phyloP scores from a whole-genome alignment of 2,888 invertebrate species.

The Apamea anceps region DNA sequence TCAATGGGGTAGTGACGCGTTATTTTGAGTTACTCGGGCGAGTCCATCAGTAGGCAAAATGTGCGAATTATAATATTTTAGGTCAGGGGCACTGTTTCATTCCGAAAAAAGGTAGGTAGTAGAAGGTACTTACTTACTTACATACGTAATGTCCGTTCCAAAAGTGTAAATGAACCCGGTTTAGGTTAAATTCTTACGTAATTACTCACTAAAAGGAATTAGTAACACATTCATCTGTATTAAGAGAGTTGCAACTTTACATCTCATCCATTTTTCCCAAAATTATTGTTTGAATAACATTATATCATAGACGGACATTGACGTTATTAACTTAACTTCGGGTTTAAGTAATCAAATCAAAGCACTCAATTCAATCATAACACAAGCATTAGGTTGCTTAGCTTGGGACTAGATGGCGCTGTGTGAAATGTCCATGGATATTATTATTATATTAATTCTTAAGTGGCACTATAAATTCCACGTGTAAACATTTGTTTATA shows the following conservation, averaged over 20 bases:
- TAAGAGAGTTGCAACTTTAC: background rate
- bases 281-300: background rate
- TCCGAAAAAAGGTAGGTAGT: background rate
- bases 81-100: background rate
- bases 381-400: too few relatives aligned
- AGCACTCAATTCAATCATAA: too few relatives aligned
- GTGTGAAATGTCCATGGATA: too few relatives aligned
- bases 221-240: background rate
- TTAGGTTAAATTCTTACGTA: background rate
- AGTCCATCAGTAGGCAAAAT: constrained; percentile 40
- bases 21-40: constrained; percentile 34
- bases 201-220: background rate
- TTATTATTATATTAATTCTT: too few relatives aligned
- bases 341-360: background rate
- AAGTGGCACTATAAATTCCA: background rate
- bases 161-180: background rate
- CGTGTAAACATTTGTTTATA: background rate
- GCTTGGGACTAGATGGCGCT: too few relatives aligned
- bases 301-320: background rate
- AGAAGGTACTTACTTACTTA: background rate
- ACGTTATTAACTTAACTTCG: background rate
- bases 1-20: constrained; percentile 38
- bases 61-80: constrained; percentile 27
- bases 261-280: background rate
- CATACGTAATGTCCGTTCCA: background rate